phyloP scores from a whole-genome alignment of 2,113 vertebrate genomes.

The Narcine bancroftii region DNA sequence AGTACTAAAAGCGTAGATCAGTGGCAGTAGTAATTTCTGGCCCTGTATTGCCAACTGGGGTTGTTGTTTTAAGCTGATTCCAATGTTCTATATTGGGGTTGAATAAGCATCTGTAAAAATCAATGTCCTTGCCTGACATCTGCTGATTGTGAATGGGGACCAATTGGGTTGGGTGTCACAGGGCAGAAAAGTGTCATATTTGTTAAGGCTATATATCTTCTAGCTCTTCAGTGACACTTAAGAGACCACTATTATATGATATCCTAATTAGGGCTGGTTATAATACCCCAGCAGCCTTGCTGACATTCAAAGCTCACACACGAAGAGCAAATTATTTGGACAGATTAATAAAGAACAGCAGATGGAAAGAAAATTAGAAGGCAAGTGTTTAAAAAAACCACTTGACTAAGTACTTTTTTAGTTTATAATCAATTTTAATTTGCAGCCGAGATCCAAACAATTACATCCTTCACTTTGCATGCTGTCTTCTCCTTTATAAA shows the following conservation, averaged over 20 bases:
- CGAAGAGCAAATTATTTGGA: background rate
- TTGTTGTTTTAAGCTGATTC: background rate
- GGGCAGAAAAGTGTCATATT: background rate
- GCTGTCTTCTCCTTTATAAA: background rate
- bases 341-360: background rate
- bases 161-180: background rate
- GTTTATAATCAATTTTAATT: conserved; percentile 17
- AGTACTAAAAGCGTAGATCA: too few species aligned
- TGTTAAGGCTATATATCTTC: background rate
- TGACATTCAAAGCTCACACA: background rate
- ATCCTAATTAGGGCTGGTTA: background rate
- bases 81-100: background rate
- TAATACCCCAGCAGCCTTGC: background rate
- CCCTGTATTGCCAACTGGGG: background rate
- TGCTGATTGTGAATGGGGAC: background rate
- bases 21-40: background rate
- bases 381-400: background rate
- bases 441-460: background rate
- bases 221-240: background rate
- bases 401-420: background rate
- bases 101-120: background rate
- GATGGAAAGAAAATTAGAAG: background rate
- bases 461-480: background rate
- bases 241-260: background rate
- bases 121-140: background rate